Base-by-base conservation (phyloP, 2,888 invertebrate species). In the Drymonia ruficornis region DNA sequence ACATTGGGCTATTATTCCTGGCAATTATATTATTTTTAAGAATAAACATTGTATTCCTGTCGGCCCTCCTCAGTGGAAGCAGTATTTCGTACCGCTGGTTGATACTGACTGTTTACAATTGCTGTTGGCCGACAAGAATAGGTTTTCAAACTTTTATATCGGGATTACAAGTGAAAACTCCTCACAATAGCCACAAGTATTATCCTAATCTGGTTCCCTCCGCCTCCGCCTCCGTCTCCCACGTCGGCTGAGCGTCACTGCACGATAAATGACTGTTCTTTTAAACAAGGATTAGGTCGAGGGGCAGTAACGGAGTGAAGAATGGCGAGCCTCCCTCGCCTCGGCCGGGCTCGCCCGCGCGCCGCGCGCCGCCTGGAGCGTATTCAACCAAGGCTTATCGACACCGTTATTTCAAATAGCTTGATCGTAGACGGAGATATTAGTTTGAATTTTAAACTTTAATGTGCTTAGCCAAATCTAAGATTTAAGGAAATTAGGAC, bases 201-300 rank as follows among this genome's bases (percentile, higher is more conserved):
- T 47, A 47, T 18, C 47, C 16, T 47, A 47, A 47, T 47, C 34
- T n/a, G 13, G 46, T 31, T 29, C 23, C 23, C 23, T 7, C 7
- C 23, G n/a, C n/a, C n/a, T 13, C 3, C 28, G 4, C 45, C 45
- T 29, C 42, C 5, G 15, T 12, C 19, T 16, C 53, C 54, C 54
- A 40, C 45, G 59, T 47, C 47, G 56, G 60, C 55, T 61, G 56
- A 57, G 57, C 51, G 61, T 50, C 60, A 45, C 43, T 52, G 63
- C 50, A 61, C 71, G 80, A 83, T 83, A 81, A 86, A 85, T 78
- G 84, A 78, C 68, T 78, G 76, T 81, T 80, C 82, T 84, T 86
- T 85, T 72, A 76, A 83, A 80, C 74, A 73, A 59, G 80, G 83
- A 83, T 85, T 78, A 83, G 59, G 70, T 62, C 50, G 49, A 47